Percentiles rank a stretch among this genome's conserved stretches.
phyloP scores from a whole-genome alignment of 2,888 invertebrate species.

The Acanthopleura granulata region DNA sequence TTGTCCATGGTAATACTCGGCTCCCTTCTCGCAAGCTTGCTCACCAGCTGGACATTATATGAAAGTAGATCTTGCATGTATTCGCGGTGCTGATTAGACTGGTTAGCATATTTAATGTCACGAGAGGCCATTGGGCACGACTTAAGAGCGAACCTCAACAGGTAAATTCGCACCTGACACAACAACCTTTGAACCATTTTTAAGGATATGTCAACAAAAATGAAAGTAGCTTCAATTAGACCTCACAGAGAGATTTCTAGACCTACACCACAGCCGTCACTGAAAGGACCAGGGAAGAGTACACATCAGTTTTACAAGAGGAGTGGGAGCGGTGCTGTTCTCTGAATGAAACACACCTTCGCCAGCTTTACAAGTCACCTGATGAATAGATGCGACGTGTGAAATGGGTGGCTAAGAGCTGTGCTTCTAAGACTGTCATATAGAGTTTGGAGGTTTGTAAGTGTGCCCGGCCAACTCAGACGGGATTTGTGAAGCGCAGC shows the following conservation, averaged over 20 bases:
- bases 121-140: neutral
- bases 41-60: too few species aligned
- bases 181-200: constrained; percentile 16
- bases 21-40: neutral
- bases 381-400: neutral
- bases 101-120: constrained; percentile 18
- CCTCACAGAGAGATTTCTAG: constrained; percentile 4
- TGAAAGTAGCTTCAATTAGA: constrained; percentile 16
- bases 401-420: neutral
- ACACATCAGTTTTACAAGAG: neutral
- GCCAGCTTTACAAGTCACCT: neutral
- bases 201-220: constrained; percentile 11
- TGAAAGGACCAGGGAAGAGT: neutral
- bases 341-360: neutral
- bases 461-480: neutral
- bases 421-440: neutral
- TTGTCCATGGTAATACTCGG: neutral
- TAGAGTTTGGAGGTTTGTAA: constrained; percentile 7
- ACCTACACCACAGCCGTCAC: neutral
- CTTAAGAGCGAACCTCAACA: neutral
- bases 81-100: neutral
- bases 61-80: neutral
- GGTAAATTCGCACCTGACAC: constrained; percentile 15
- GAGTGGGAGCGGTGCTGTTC: neutral
- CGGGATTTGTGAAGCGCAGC: neutral